Evolutionary conservation across 2,113 vertebrate genomes (phyloP).

Genomic region (Pelecanoides urinatrix): DNA sequence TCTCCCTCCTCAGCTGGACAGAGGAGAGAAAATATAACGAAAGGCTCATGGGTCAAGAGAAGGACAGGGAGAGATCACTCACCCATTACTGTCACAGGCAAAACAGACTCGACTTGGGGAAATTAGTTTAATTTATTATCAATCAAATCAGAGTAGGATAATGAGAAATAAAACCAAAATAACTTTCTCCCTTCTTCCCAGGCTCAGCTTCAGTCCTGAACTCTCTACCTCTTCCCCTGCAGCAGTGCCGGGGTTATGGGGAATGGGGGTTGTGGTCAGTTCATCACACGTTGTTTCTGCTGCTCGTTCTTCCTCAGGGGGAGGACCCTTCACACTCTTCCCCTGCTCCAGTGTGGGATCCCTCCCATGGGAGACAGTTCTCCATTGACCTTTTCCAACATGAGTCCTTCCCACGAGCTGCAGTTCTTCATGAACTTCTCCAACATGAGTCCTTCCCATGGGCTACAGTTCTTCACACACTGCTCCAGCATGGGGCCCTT

Average conservation of each 20-base stretch:
- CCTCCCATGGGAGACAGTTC: background rate
- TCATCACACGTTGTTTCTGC: background rate
- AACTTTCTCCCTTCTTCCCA: background rate
- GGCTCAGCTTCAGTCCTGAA: background rate
- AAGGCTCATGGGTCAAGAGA: background rate
- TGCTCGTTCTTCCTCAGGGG: background rate
- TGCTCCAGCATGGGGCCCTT: background rate
- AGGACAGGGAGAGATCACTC: background rate
- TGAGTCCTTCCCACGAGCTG: background rate
- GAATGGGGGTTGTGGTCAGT: background rate
- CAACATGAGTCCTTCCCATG: too few relatives aligned
- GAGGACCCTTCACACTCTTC: background rate
- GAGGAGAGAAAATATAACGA: background rate
- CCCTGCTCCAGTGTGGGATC: background rate
- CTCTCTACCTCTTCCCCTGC: background rate
- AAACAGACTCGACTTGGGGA: background rate
- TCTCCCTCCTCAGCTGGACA: background rate
- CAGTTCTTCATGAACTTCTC: too few relatives aligned
- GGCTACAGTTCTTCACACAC: too few relatives aligned
- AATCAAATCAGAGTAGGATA: background rate
- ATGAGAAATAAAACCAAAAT: background rate
- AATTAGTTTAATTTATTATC: background rate
- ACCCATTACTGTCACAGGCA: background rate
- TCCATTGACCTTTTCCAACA: too few relatives aligned
- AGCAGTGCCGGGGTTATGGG: fast-evolving